Conservation (phyloP, 1,140 invertebrate genomes). For the Macrostomum lignano region DNA sequence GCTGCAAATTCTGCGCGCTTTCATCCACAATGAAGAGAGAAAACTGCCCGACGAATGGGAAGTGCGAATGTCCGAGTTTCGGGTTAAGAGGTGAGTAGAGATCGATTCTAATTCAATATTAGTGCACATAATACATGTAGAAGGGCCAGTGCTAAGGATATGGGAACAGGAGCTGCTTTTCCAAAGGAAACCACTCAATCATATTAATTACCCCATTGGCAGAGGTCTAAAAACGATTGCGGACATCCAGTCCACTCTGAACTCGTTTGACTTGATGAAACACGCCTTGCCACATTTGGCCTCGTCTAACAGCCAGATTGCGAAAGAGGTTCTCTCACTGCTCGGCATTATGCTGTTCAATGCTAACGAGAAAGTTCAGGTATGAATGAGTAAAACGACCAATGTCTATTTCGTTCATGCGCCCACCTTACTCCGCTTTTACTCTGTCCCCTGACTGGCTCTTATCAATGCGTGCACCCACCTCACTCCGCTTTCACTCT, state of each 20-base stretch:
- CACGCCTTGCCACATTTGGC: conserved; percentile 22
- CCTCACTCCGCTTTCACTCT: no score
- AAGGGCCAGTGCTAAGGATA: no score
- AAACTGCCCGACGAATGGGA: conserved; percentile 1
- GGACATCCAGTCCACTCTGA: conserved; percentile 19
- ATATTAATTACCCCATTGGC: no score
- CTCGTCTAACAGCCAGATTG: conserved; percentile 18
- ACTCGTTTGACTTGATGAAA: conserved; percentile 15
- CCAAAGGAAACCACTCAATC: no score
- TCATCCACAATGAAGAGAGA: conserved; percentile 1
- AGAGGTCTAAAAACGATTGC: conserved; percentile 12
- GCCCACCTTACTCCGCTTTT: no score
- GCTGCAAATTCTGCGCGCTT: background rate
- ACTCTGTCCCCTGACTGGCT: no score
- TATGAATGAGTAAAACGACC: conserved; percentile 9
- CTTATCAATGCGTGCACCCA: no score
- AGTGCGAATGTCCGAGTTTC: background rate
- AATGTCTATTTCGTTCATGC: no score
- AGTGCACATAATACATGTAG: no score
- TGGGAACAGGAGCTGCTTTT: no score
- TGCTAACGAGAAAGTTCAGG: conserved; percentile 25
- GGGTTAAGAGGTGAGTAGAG: no score
- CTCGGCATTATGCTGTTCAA: conserved; percentile 24
- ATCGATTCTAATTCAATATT: no score
- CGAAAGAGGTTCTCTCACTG: conserved; percentile 21